Base-by-base conservation (phyloP, 2,797 vertebrate genomes). In the Eulemur albifrons region DNA sequence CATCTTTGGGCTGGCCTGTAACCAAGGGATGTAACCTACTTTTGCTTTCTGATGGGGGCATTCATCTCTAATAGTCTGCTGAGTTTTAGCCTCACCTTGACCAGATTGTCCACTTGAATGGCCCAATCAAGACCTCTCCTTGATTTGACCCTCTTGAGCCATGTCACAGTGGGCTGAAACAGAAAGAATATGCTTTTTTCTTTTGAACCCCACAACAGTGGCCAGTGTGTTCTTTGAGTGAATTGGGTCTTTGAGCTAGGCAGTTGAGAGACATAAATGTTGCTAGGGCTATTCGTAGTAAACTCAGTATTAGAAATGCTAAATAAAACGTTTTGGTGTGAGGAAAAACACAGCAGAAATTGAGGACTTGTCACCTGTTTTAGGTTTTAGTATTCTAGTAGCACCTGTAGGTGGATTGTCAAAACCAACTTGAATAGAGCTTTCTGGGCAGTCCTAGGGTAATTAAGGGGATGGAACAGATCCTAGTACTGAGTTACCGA, bases 261-360 rank as follows among this genome's bases (percentile, higher is more conserved):
- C 21, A 1, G 21, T 88, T 88, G 79, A 67, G 93, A 95, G 65
- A 89, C 75, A 86, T 94, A 93, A 84, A 77, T 89, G 76, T 92
- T 97, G 87, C 54, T 93, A 93, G 45, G 82, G 30, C 32, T 93
- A 4, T 93, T 84, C 94, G 70, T 96, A 96, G 67, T 94, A 90
- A 97, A 94, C 61, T 89, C n/a, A 59, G 59, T 85, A 70, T 95
- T 93, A 94, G 75, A 97, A 94, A 94, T 91, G 72, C 70, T 82
- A 79, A 96, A 82, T 75, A 72, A 95, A 96, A 95, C 52, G 6
- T 81, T 94, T 90, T 73, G 14, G 7, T 67, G 52, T 87, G 63
- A 52, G 9, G 38, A 52, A 91, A 96, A 79, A 76, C 12, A 23
- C 79, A 70, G 94, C 61, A 84, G 45, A 88, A 94, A 81, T 73